Evolutionary conservation across 2,888 invertebrate genomes (phyloP).

Genomic region (Apodemia hepburni): DNA sequence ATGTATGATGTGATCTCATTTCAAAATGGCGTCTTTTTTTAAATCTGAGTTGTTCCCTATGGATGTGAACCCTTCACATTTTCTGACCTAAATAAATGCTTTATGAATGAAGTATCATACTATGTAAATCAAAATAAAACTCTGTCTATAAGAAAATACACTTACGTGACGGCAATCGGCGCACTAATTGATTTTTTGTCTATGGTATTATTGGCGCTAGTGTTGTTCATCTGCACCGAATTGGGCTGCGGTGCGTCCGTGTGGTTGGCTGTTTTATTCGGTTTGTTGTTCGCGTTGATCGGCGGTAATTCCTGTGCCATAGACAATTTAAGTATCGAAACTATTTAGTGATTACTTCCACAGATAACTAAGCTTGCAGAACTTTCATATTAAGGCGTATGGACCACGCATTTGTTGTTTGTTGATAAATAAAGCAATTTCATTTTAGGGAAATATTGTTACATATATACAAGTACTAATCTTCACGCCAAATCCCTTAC

Average conservation of each 20-base stretch:
- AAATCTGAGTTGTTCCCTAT: too few relatives aligned
- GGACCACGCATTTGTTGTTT: too few relatives aligned
- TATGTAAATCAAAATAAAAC: too few relatives aligned
- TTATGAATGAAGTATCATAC: too few relatives aligned
- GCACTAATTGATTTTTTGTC: constrained; percentile 74
- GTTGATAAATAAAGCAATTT: too few relatives aligned
- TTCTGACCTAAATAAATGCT: too few relatives aligned
- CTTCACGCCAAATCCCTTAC: too few relatives aligned
- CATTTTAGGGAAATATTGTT: too few relatives aligned
- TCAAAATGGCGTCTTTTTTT: too few relatives aligned
- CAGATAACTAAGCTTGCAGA: constrained; percentile 18
- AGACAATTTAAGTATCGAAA: constrained; percentile 22
- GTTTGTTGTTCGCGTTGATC: constrained; percentile 61
- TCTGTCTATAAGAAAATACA: constrained; percentile 23
- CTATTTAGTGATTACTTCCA: neutral
- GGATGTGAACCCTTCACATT: too few relatives aligned
- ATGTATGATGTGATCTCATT: too few relatives aligned
- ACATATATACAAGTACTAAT: too few relatives aligned
- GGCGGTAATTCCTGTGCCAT: constrained; percentile 67
- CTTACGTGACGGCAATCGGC: constrained; percentile 75
- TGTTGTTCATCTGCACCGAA: constrained; percentile 44
- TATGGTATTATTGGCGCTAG: constrained; percentile 60
- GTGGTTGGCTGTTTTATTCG: constrained; percentile 46
- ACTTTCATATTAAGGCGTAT: neutral
- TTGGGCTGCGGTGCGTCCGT: constrained; percentile 43